Percentiles rank a stretch among this genome's conserved stretches.
Conservation (phyloP, 2,113 vertebrate genomes). For the Megalops atlanticus region DNA sequence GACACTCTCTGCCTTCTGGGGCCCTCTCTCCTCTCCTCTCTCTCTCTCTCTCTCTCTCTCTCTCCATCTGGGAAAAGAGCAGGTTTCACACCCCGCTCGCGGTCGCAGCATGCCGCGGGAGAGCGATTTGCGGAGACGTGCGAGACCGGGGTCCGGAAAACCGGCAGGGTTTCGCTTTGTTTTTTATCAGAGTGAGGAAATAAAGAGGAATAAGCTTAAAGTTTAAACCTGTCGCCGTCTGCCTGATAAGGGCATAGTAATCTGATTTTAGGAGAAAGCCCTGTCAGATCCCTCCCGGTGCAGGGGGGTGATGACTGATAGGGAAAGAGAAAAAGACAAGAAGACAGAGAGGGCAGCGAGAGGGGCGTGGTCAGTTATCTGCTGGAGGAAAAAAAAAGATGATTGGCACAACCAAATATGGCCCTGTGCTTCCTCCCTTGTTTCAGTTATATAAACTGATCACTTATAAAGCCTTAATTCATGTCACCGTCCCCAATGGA, state of each 20-base stretch:
- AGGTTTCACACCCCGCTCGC: not conserved
- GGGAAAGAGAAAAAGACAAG: not conserved
- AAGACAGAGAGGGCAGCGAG: not conserved
- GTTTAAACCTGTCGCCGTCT: not conserved
- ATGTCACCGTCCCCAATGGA: no score
- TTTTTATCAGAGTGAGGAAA: not conserved
- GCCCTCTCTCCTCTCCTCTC: not conserved
- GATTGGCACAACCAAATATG: no score
- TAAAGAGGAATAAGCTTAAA: not conserved
- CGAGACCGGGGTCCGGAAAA: not conserved
- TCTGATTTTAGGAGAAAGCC: not conserved
- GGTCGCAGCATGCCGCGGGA: not conserved
- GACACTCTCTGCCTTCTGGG: not conserved
- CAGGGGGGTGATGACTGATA: not conserved
- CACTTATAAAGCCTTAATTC: no score
- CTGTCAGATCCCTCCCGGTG: not conserved
- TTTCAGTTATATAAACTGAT: no score
- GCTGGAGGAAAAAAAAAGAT: not conserved
- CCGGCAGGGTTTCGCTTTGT: not conserved
- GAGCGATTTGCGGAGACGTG: not conserved
- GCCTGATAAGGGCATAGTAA: not conserved
- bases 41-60: not conserved
- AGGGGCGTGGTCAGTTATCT: not conserved
- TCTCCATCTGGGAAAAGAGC: not conserved
- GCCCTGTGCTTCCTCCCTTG: no score